Evolutionary conservation across 1,140 invertebrate genomes (phyloP).

Genomic region (Plectus sambesii): DNA sequence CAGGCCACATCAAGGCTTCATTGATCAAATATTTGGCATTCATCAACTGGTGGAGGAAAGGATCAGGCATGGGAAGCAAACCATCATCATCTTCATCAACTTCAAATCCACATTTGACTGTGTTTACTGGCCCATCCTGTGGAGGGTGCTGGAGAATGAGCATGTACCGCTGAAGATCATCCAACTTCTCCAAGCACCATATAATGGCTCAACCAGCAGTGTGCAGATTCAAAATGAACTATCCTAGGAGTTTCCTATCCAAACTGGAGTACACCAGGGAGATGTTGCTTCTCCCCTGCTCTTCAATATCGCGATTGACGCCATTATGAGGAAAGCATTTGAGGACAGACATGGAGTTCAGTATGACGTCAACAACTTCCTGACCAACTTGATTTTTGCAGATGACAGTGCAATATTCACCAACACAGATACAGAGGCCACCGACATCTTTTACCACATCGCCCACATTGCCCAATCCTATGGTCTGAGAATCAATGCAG

Average conservation of each 20-base stretch:
- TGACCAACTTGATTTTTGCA: neutral
- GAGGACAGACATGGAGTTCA: neutral
- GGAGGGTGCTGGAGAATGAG: too few relatives aligned
- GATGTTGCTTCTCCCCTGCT: neutral
- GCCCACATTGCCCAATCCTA: neutral
- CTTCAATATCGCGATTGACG: neutral
- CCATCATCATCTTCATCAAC: neutral
- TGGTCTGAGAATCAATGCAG: conserved; percentile 1
- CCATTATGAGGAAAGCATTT: neutral
- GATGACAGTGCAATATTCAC: neutral
- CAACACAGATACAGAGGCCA: neutral
- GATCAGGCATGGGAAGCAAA: neutral
- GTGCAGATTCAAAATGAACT: neutral
- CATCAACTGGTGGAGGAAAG: neutral
- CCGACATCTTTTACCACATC: neutral
- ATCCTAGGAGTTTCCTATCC: neutral
- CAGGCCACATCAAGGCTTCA: neutral
- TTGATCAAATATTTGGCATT: conserved; percentile 1
- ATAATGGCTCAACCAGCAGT: neutral
- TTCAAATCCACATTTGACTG: neutral
- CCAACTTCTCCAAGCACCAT: neutral
- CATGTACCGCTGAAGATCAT: neutral
- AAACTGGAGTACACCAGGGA: neutral
- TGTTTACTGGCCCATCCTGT: too few relatives aligned
- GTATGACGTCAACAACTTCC: neutral